Evolutionary conservation across 2,113 vertebrate species (phyloP).

Genomic region (Probosciger aterrimus): DNA sequence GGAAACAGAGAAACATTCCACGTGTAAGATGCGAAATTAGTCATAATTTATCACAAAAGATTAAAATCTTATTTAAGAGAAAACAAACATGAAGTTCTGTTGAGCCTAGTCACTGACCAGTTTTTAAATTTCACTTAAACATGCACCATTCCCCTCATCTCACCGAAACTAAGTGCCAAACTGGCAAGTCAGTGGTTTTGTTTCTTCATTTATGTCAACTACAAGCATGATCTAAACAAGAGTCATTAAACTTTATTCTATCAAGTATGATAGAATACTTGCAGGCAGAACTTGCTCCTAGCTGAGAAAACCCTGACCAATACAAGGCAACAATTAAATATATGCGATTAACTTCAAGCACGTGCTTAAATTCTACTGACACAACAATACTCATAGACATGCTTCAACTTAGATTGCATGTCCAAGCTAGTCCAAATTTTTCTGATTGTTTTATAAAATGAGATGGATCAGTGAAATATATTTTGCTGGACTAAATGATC

Average conservation of each 20-base stretch:
- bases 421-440: background rate
- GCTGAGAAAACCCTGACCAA: background rate
- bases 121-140: background rate
- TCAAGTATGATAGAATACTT: background rate
- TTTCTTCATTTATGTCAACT: background rate
- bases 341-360: background rate
- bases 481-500: background rate
- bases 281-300: background rate
- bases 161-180: background rate
- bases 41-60: background rate
- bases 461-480: background rate
- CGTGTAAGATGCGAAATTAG: background rate
- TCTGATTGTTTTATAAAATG: background rate
- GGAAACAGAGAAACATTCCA: background rate
- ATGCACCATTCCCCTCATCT: background rate
- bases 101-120: background rate
- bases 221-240: background rate
- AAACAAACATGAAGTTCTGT: background rate
- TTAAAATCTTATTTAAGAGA: background rate
- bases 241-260: background rate
- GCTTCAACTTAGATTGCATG: background rate
- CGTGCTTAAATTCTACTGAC: accelerated
- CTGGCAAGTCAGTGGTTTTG: background rate
- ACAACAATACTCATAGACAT: background rate
- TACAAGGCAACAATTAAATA: background rate